Conservation (phyloP, 1,140 invertebrate genomes). For the Drosophila santomea region DNA sequence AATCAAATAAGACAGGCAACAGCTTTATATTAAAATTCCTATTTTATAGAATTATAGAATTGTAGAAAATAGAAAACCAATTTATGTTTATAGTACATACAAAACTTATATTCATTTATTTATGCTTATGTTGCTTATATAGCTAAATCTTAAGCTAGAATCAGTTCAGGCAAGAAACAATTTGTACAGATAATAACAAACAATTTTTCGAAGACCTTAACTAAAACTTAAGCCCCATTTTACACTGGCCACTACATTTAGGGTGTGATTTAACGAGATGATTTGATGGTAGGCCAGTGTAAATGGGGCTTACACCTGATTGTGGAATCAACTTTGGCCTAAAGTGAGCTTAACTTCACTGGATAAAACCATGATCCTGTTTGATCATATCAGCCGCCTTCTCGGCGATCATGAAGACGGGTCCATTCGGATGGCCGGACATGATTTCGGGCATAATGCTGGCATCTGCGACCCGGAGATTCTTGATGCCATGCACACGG, state of each 20-base stretch:
- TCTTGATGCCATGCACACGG: constrained; percentile 88
- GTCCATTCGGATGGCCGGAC: constrained; percentile 88
- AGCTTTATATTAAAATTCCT: no score
- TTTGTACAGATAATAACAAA: constrained; percentile 28
- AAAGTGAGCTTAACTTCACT: not conserved
- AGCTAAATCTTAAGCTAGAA: constrained; percentile 63
- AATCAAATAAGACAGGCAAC: no score
- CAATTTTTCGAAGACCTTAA: constrained; percentile 22
- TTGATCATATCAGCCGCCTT: constrained; percentile 89
- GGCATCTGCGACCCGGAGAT: constrained; percentile 91
- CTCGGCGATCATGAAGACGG: constrained; percentile 90
- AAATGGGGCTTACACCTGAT: constrained; percentile 51
- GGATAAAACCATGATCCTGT: constrained; percentile 85
- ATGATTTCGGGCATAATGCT: constrained; percentile 88
- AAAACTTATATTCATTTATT: constrained; percentile 52
- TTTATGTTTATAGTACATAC: constrained; percentile 6
- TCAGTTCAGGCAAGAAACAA: constrained; percentile 62
- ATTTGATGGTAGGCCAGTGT: not conserved
- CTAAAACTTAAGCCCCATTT: constrained; percentile 31
- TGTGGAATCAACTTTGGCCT: constrained; percentile 32
- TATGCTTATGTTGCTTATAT: constrained; percentile 54
- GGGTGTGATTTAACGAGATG: not conserved
- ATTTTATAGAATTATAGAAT: no score
- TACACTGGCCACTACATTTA: constrained; percentile 1
- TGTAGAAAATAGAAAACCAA: not conserved